Base-by-base conservation (phyloP, 2,888 invertebrate genomes). In the Flexamia atlantica region DNA sequence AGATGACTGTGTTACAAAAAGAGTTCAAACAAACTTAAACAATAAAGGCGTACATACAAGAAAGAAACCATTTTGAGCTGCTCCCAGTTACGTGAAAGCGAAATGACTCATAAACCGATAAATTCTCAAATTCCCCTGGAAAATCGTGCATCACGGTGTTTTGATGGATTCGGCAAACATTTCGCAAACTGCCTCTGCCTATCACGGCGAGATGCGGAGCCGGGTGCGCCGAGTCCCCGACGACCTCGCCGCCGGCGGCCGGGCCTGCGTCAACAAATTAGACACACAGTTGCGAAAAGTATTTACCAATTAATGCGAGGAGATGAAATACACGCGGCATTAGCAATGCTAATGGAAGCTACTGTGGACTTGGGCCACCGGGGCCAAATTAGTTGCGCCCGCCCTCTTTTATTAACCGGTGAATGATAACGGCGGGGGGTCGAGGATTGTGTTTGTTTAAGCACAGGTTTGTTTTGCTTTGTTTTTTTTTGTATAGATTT, bases 341-440 rank as follows among this genome's bases (percentile, higher is more conserved):
- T 76, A 76, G 74, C 74, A 76, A 76, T 76, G 46, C 74, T 40
- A 76, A 76, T 76, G 28, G n/a, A 14, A 25, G 46, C 74, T 46
- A 76, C 46, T n/a, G 74, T 25, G 53, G 53, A n/a, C 10, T n/a
- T 23, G 5, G 46, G 20, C 53, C 20, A 25, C 28, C 14, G 28
- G 64, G 30, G 30, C 28, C 64, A 28, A 64, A 64, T 64, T 30
- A 14, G 64, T 28, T 64, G 3, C 17, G 64, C 64, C 25, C 64
- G 64, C 64, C 64, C 64, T 30, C 64, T 64, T 64, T 64, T 64
- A 64, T 64, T 64, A 64, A 64, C 64, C 64, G 64, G 25, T 28
- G 28, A 28, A 64, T 30, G 64, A 64, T 64, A 28, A 64, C 28
- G 30, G 64, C 14, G 64, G 64, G 64, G 64, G 28, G 28, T 53